Base-by-base conservation (phyloP, 2,888 invertebrate species). In the Villa cingulata region DNA sequence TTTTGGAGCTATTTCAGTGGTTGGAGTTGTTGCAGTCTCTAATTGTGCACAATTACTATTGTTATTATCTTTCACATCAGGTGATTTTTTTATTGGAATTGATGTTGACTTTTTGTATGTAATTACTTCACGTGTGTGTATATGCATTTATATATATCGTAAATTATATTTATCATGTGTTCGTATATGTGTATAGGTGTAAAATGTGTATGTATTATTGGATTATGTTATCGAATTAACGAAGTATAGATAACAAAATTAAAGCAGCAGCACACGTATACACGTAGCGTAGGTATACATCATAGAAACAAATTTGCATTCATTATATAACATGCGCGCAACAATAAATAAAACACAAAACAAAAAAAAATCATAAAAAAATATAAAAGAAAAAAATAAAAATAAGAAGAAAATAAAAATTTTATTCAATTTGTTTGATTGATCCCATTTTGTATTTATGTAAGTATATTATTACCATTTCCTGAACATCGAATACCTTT, bases 51-150 rank as follows among this genome's bases (percentile, higher is more conserved):
- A 12, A 32, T 32, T 32, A 32, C 41, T 47, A 17, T 37, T 50
- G 37, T 46, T 47, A 34, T 41, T 43, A 39, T 49, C 46, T 36
- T 43, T 44, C 40, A 47, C 38, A 40, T 40, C 45, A 17, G 52
- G 53, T 38, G 52, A 52, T 38, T 43, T 55, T 46, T 57, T 56
- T 53, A 58, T 51, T 40, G 53, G 55, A 12, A 12, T 12, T 12
- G 29, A 2, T 59, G 75, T 74, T 58, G 77, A 75, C 68, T 83
- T 83, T 79, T 86, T 87, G 79, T 86, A 88, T 60, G 87, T 86
- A 71, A 87, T 86, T 75, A 86, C 83, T 83, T 23, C 4, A 23
- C 4, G 27, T 34, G 2, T 34, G 2, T 38, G 20, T 43, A 2
- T 32, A 5, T 32, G 29, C 3, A 12, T 2, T 32, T 32, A 23